Base-by-base conservation (phyloP, 64 coral and sea anemone species). In the Astreopora myriophthalma region DNA sequence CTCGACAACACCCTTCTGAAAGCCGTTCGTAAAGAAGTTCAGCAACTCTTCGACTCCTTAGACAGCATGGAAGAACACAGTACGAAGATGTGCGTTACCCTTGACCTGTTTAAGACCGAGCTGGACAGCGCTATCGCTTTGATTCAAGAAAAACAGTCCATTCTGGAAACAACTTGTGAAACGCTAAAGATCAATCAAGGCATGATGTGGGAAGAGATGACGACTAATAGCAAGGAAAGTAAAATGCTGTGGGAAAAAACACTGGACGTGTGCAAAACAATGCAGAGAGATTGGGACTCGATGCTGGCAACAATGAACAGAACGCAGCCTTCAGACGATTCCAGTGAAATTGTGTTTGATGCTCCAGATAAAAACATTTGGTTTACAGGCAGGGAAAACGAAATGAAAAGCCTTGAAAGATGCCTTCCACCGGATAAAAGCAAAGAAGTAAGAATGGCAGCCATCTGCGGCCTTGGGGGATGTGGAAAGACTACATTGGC, bases 401-500 rank as follows among this genome's bases (percentile, higher is more conserved):
- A 92, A 74, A 3, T 92, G 7, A 58, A 75, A 73, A 32, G 1
- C 30, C 72, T 92, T 38, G 51, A 29, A 25, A 38, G 29, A 17
- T 44, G 9, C 9, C 16, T 57, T 57, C 16, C 70, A 2, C 25
- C 75, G 3, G 32, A 12, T 37, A 26, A 34, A 38, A 25, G 65
- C 28, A 12, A 0, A 8, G 52, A 48, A 57, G 39, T 73, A 32
- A 29, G 39, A 46, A 46, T 92, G 23, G 79, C 60, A 39, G 78
- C 77, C 24, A 63, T 92, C 66, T 92, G 90, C 32, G 90, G 90
- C 30, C 58, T 92, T 17, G 90, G 90, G 19, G 90, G 90, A 34
- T 84, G 77, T 44, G 90, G 90, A 25, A 92, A 92, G 48, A 92
- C 90, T 26, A 85, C 77, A 1, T 69, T 92, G 27, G 90, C 90